phyloP scores from a whole-genome alignment of 2,888 invertebrate species.

The Napeogenes sylphis region DNA sequence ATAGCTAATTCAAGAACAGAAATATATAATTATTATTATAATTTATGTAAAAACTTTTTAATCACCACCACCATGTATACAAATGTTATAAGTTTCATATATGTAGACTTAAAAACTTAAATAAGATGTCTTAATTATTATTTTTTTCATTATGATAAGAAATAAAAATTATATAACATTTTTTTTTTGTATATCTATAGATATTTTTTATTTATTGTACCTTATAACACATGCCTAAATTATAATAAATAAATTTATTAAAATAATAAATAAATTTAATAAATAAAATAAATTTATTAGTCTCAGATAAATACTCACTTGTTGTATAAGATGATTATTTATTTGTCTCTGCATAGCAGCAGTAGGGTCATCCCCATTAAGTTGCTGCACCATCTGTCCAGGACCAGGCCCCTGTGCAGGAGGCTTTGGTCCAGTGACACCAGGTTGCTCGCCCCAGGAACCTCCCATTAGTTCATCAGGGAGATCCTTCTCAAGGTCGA shows the following conservation, averaged over 20 bases:
- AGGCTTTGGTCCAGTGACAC: slow-evolving; percentile 83
- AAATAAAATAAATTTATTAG: slow-evolving; percentile 33
- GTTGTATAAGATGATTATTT: slow-evolving; percentile 83
- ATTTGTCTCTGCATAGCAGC: slow-evolving; percentile 79
- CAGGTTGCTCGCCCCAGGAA: slow-evolving; percentile 85
- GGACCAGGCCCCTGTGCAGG: slow-evolving; percentile 91
- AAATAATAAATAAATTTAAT: slow-evolving; percentile 1
- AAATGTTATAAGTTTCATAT: too few species aligned
- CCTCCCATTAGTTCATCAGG: slow-evolving; percentile 92
- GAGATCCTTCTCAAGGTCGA: slow-evolving; percentile 93
- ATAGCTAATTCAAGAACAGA: too few species aligned
- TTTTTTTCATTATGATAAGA: too few species aligned
- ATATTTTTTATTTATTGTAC: too few species aligned
- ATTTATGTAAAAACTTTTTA: too few species aligned
- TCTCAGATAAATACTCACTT: slow-evolving; percentile 67
- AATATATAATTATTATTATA: too few species aligned
- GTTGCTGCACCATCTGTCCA: slow-evolving; percentile 79
- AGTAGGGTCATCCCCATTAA: slow-evolving; percentile 83
- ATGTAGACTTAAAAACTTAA: too few species aligned
- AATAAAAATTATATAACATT: too few species aligned
- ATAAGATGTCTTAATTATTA: too few species aligned
- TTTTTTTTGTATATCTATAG: too few species aligned
- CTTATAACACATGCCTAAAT: neutral
- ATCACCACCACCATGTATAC: too few species aligned
- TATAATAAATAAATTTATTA: slow-evolving; percentile 7